Base-by-base conservation (phyloP, 2,888 invertebrate genomes). In the Stenoptilia bipunctidactyla region DNA sequence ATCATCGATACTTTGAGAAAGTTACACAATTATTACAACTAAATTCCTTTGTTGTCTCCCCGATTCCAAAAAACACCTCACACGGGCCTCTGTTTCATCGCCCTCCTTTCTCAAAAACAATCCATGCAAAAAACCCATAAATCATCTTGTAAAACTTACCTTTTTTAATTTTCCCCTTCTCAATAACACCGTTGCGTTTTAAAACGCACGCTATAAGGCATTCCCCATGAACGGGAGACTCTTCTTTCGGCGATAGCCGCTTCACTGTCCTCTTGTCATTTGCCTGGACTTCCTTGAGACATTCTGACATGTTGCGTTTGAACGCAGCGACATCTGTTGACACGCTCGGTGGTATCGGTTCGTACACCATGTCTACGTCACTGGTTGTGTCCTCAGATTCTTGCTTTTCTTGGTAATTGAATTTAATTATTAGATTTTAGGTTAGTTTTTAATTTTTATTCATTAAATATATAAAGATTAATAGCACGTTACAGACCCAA, bases 281-380 rank as follows among this genome's bases (percentile, higher is more conserved):
- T 0, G 54, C 52, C 38, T 79, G 75, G 0, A 80, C 79, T 46
- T 79, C 80, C 36, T 68, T 75, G 1, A 83, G 56, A 41, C 82
- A 83, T 44, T 80, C 76, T 0, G 66, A 56, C 80, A 83, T 79
- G 45, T 82, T 83, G 15, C 48, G 57, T 45, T 79, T 82, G 47
- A 83, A 83, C 30, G 70, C 60, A 0, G 54, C 49, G 0, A 72
- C 80, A 47, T 80, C 65, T 0, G 44, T 39, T 1, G 55, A 52
- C 1, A 76, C 59, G 44, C 69, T 76, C 35, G 56, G 50, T 0
- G 76, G 79, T 9, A 77, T 64, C 0, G 61, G 39, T 38, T 53
- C 66, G 51, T 80, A 90, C 86, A 86, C 70, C 97, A 76, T 75
- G 42, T 76, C 72, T 0, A 76, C 75, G 1, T 61, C 62, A 1